Base-by-base conservation (phyloP, 1,140 invertebrate genomes). In the Drosophila erecta region DNA sequence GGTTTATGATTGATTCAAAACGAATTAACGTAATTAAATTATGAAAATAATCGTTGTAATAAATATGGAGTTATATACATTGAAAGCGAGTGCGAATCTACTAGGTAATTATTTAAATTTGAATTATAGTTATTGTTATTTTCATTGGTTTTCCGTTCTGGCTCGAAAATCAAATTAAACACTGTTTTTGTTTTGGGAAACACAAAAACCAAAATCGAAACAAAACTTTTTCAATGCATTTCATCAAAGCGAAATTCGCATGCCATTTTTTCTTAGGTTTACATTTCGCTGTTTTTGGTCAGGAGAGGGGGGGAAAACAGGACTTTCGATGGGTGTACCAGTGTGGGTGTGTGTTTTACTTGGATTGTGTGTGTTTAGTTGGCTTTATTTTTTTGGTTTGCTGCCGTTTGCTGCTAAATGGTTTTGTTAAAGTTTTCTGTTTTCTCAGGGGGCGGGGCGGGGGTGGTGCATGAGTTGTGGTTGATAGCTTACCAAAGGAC, bases 401-500 rank as follows among this genome's bases (percentile, higher is more conserved):
- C 44, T 66, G 24, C 65, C 61, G 55, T 61, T 66, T 56, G 60
- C 66, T 55, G 49, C 66, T 70, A 70, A 69, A 33, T 70, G 65
- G 64, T 38, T 69, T 55, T 55, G 33, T 46, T 69, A 30, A 17
- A 30, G 30, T 35, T 37, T 50, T 67, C 46, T 37, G 17, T 58
- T 67, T 40, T 49, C 37, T 64, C 44, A 35, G 61, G 40, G 65
- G 50, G 55, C 30, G 49, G 54, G 55, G 55, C 22, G 44, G 33
- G 60, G 65, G 58, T 49, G 70, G 79, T 90, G 85, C 77, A 84
- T 83, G 81, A 83, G 81, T 87, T 81, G 74, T 87, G 75, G 79
- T 91, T 92, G 93, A 94, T 93, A 94, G 96, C 96, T 97, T 97
- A 97, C 96, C 96, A 97, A 95, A 94, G 96, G 96, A 95, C 96